These are phyloP conservation scores for Congeria kusceri DNA, from an alignment of 2,888 invertebrate species.

Conservation along the genomic window DNA sequence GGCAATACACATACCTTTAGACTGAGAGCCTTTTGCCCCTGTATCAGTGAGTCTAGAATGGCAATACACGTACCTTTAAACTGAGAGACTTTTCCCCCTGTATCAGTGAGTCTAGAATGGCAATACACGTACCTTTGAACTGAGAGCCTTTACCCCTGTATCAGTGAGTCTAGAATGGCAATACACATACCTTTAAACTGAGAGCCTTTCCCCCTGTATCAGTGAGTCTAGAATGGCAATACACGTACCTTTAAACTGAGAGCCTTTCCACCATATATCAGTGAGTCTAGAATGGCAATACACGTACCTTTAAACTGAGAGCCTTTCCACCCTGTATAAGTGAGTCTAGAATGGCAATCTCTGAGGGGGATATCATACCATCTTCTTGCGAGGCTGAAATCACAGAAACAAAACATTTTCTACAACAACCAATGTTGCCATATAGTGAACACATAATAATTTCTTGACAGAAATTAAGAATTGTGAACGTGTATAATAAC, in stretches of 20 bases:
- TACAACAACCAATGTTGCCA: too few species aligned
- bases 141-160: neutral
- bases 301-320: conserved; percentile 82
- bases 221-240: conserved; percentile 81
- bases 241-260: neutral
- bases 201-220: conserved; percentile 81
- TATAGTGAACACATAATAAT: too few species aligned
- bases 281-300: neutral
- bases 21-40: conserved; percentile 82
- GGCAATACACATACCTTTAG: conserved; percentile 75
- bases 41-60: conserved; percentile 57
- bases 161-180: neutral
- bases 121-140: neutral
- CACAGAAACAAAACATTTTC: neutral
- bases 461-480: too few species aligned
- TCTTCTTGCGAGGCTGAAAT: conserved; percentile 75
- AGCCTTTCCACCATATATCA: neutral
- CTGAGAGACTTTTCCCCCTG: conserved; percentile 82
- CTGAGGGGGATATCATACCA: conserved; percentile 80
- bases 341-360: conserved; percentile 83
- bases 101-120: conserved; percentile 82
- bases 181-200: conserved; percentile 80
- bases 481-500: too few species aligned
- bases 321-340: conserved; percentile 82
- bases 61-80: conserved; percentile 76